A percentile compares a stretch with the other conserved stretches of the same genome.
Evolutionary conservation across 1,140 invertebrate species (phyloP).

Genomic region (Papilio polyxenes): DNA sequence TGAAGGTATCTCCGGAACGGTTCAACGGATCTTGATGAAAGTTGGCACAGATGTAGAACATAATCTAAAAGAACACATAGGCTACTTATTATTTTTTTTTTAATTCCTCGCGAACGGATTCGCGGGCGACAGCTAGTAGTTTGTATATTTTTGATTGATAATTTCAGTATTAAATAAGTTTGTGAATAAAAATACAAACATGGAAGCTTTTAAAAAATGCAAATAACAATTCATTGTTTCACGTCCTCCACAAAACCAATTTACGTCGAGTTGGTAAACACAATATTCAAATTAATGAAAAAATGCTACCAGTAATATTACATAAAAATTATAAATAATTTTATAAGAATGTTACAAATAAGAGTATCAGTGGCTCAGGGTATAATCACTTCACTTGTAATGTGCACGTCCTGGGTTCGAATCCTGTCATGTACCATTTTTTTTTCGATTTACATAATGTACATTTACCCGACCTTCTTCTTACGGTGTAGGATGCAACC

Average conservation of each 20-base stretch:
- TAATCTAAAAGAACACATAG: no score
- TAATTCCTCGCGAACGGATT: no score
- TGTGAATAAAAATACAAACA: slow-evolving; percentile 16
- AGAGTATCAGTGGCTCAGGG: no score
- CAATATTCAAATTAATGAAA: slow-evolving; percentile 16
- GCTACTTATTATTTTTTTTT: neutral
- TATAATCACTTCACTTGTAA: no score
- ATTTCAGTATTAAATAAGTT: neutral
- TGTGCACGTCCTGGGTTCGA: no score
- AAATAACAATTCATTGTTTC: slow-evolving; percentile 19
- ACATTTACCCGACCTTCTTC: no score
- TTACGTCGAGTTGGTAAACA: slow-evolving; percentile 21
- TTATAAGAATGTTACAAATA: neutral
- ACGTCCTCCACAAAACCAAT: neutral
- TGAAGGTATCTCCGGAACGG: no score
- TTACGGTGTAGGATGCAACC: no score
- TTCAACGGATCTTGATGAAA: no score
- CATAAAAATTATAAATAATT: neutral
- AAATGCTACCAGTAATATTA: neutral
- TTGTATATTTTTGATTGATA: neutral
- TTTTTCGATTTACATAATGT: no score
- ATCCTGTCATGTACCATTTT: no score
- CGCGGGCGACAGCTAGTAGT: neutral
- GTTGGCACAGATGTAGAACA: no score
- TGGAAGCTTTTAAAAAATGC: neutral